Evolutionary conservation across 1,140 invertebrate species (phyloP), one percentile per base, ranked within the genome.

Genomic region (Orius laevigatus): DNA sequence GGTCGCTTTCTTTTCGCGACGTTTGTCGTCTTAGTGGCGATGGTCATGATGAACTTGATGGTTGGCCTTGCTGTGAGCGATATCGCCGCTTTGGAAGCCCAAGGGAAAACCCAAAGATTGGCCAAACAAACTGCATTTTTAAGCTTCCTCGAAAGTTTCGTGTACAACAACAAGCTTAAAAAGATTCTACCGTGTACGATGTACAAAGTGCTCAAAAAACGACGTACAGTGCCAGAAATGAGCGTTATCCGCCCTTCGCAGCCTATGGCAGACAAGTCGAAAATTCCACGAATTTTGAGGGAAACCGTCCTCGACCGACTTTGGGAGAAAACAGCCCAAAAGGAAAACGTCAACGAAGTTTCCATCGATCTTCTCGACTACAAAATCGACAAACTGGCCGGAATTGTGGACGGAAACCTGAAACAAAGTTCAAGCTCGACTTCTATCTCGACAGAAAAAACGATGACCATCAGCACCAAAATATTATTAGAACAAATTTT

Each of bases 31-130:
- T 54, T 66, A 6, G 59, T 65, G 2, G 59, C 65, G 6, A 59
- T 67, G 31, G 63, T 68, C 19, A 53, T 69, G 12, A 66, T 66
- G 60, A 70, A 67, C 49, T 57, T 69, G 1, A 60, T 69, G 44
- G 61, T 69, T 5, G 66, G 66, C 48, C 55, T 68, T 25, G 64
- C 66, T n/a, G 66, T 67, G 38, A 66, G 59, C 49, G 66, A 68
- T 49, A 66, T 66, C n/a, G 32, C 53, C 9, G 36, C 25, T 0
- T 48, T 58, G 1, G 53, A 57, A 36, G 52, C 51, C 8, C 53
- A 58, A 50, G 57, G 57, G 1, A 40, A 52, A 12, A 53, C 53
- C 0, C 45, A 54, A 31, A 16, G 53, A 31, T 38, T 58, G 5
- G 52, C 50, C 19, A 58, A 58, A 39, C 57, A 58, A 43, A 50